Base-by-base conservation (phyloP, 2,113 vertebrate genomes). In the Aramus guarauna region DNA sequence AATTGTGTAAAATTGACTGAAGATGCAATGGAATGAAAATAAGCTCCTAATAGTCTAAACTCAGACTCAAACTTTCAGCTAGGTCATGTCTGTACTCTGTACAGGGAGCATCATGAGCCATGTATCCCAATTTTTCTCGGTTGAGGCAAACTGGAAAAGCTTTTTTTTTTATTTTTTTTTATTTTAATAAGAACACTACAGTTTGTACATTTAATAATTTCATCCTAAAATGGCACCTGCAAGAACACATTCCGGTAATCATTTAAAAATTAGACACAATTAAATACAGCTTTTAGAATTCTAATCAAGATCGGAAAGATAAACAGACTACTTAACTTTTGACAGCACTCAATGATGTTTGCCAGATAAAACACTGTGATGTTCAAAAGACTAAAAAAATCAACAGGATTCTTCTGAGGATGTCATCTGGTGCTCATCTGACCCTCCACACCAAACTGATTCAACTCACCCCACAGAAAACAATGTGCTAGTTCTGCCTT, bases 271-370 rank as follows among this genome's bases (percentile, higher is more conserved):
- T 18, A 88, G 36, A 91, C 29, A 56, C 26, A 75, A 76, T 72
- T 85, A 92, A 80, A 68, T 48, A 59, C 23, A 76, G 48, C 48
- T 92, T 95, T 64, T 52, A 88, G 53, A 12, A 83, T 68, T 88
- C 75, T 48, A 82, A 93, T 53, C 2, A 5, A 90, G 73, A 74
- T 27, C 12, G 1, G 20, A 83, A 88, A 83, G 67, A 76, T 39
- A 94, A 92, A 81, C 8, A 88, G 9, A 29, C 26, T 79, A 20
- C 13, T 59, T 82, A 63, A 85, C 43, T 79, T 80, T 7, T 24
- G 30, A 79, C 39, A 88, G 68, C 9, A 16, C 21, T 62, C 11
- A 1, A 1, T 11, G 48, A 76, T 24, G 43, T 34, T 72, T 3
- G 1, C 20, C 11, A 80, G 15, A 27, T 30, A 59, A 94, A 79